Base-by-base conservation (phyloP, 2,113 vertebrate genomes). In the Morone chrysops region DNA sequence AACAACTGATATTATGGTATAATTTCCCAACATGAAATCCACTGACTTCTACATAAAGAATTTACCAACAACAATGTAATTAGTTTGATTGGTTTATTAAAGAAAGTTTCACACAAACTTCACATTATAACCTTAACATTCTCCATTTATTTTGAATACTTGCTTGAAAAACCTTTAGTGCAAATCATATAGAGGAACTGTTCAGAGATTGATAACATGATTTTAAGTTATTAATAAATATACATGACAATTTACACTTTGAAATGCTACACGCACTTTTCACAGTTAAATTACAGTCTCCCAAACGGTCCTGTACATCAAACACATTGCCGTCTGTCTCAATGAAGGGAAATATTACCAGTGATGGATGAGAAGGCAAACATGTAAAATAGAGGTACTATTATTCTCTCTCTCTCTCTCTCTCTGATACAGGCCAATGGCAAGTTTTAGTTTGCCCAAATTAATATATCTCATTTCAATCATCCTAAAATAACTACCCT, bases 171-270 rank as follows among this genome's bases (percentile, higher is more conserved):
- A 94, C 76, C 79, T 92, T 95, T 86, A 96, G 96, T 91, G 95
- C 91, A 95, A 96, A 97, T 97, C 95, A 97, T 96, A 96, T 94
- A 97, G 60, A 90, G 47, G 93, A 97, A 95, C 94, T 92, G 60
- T 94, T 95, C 62, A 85, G 85, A 96, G 94, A 97, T 88, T 68
- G 84, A 91, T 83, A 75, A 91, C 67, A 94, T 95, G 92, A 96
- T 89, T 96, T 97, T 97, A 97, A 97, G 97, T 94, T 97, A 97
- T 97, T 96, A 97, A 98, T 97, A 98, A 98, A 98, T 98, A 98
- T 92, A 92, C 90, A 93, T 75, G 47, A 91, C 75, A 95, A 96
- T 96, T 96, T 96, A 96, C 90, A 95, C 93, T 92, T 94, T 57
- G 85, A 96, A 96, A 96, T 94, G 95, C 96, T 97, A 97, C 95